Percentiles rank a stretch among this genome's conserved stretches.
These are phyloP conservation scores for Morpho deidamia DNA, from an alignment of 2,888 invertebrate genomes.

Conservation along the genomic window DNA sequence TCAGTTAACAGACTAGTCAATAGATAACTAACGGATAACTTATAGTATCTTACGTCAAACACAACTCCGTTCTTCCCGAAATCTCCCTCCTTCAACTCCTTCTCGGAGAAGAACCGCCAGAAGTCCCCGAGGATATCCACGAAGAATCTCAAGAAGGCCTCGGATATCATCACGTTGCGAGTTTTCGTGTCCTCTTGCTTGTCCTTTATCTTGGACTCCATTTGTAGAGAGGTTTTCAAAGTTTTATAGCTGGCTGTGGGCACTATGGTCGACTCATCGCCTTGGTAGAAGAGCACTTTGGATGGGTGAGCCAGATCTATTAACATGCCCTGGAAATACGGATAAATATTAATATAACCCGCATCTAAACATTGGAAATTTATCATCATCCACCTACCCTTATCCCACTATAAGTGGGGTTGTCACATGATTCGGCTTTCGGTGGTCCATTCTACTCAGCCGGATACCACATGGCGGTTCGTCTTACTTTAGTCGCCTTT, in stretches of 20 bases:
- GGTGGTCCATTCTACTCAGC: too few relatives aligned
- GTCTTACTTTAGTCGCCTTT: too few relatives aligned
- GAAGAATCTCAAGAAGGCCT: conserved; percentile 88
- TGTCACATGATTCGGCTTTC: too few relatives aligned
- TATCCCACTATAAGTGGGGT: too few relatives aligned
- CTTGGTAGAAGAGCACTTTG: conserved; percentile 81
- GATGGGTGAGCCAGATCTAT: conserved; percentile 82
- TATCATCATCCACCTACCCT: neutral
- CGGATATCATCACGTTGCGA: conserved; percentile 86
- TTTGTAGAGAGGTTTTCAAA: conserved; percentile 74
- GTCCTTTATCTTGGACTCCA: conserved; percentile 57
- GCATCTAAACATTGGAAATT: too few relatives aligned
- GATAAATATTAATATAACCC: neutral
- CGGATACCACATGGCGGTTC: too few relatives aligned
- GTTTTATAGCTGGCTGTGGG: conserved; percentile 84
- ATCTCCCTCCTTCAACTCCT: conserved; percentile 44
- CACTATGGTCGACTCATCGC: conserved; percentile 87
- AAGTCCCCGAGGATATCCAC: conserved; percentile 87
- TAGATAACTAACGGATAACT: too few relatives aligned
- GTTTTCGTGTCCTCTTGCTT: conserved; percentile 63
- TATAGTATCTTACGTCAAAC: conserved; percentile 55
- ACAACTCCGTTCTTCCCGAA: conserved; percentile 53
- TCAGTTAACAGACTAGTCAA: too few relatives aligned
- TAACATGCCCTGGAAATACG: conserved; percentile 82
- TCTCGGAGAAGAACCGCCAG: conserved; percentile 70